These are phyloP conservation scores for Meloidogyne exigua DNA, from an alignment of 1,140 invertebrate genomes.

Conservation along the genomic window DNA sequence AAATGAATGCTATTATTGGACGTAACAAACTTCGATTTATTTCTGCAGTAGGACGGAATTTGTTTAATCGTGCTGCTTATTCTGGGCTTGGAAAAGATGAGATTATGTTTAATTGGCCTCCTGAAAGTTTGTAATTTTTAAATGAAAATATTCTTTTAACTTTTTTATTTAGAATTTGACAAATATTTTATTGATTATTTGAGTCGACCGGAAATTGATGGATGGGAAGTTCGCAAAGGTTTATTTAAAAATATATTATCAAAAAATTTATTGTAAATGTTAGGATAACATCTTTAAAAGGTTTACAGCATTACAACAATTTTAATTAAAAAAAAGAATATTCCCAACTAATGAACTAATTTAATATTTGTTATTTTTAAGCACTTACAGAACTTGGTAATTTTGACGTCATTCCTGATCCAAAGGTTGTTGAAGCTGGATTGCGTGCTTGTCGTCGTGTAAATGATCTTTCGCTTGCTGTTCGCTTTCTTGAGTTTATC, in stretches of 20 bases:
- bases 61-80: slow-evolving; percentile 13
- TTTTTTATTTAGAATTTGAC: slow-evolving; percentile 50
- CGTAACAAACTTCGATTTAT: not conserved
- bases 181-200: slow-evolving; percentile 72
- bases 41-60: not conserved
- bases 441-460: slow-evolving; percentile 84
- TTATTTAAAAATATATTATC: not conserved
- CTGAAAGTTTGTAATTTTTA: slow-evolving; percentile 48
- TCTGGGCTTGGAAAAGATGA: slow-evolving; percentile 47
- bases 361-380: too few species aligned
- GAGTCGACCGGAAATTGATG: slow-evolving; percentile 84
- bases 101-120: slow-evolving; percentile 64
- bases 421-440: slow-evolving; percentile 85
- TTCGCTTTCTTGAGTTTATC: slow-evolving; percentile 85
- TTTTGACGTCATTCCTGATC: slow-evolving; percentile 83
- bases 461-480: slow-evolving; percentile 87
- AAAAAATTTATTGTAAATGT: not conserved
- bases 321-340: too few species aligned
- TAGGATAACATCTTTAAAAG: too few species aligned
- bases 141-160: slow-evolving; percentile 7
- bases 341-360: too few species aligned
- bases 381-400: slow-evolving; percentile 57
- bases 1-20: slow-evolving; percentile 5
- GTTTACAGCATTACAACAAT: too few species aligned
- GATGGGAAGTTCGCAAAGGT: slow-evolving; percentile 82